Conservation (phyloP, 2,113 vertebrate genomes). For the Anoura caudifer region DNA sequence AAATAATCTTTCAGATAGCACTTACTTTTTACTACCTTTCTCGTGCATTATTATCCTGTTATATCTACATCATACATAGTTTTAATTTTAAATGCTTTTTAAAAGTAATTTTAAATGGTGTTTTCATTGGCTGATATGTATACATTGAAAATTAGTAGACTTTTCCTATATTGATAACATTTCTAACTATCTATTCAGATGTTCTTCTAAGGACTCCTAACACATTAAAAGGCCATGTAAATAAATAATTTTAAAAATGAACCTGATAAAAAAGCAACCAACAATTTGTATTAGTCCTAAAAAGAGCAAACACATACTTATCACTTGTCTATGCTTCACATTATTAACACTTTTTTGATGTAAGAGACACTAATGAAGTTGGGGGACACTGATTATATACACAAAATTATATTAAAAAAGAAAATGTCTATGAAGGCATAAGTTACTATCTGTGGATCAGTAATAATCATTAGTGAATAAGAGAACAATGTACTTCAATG, state of each 20-base stretch:
- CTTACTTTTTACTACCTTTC: background rate
- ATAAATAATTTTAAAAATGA: background rate
- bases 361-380: background rate
- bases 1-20: conserved; percentile 26
- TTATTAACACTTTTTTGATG: background rate
- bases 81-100: conserved; percentile 1
- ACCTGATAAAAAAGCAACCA: background rate
- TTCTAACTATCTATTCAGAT: conserved; percentile 8
- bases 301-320: background rate
- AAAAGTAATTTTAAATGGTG: background rate
- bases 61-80: background rate
- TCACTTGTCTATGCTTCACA: background rate
- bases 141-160: background rate
- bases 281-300: background rate
- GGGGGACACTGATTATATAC: background rate
- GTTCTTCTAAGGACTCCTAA: background rate
- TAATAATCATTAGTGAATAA: conserved; percentile 1
- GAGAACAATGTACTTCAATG: background rate
- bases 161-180: background rate
- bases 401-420: background rate
- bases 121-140: background rate
- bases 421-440: background rate
- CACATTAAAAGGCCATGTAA: background rate
- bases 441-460: background rate
- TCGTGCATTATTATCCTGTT: background rate